Conservation (phyloP, 2,797 vertebrate species). For the Morus bassanus region DNA sequence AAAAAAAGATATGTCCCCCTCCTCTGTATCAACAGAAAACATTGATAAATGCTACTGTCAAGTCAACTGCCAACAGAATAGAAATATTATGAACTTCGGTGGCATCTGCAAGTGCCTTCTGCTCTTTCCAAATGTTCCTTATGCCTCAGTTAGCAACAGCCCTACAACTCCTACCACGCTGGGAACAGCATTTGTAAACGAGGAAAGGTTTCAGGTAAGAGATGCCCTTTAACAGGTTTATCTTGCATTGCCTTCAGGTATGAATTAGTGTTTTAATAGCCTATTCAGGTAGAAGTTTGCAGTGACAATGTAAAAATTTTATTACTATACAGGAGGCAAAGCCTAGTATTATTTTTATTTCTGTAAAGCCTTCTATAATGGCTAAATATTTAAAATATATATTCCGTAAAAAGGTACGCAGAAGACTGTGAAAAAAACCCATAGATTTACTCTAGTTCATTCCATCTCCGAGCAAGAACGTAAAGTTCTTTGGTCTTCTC, state of each 20-base stretch:
- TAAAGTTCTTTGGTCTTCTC: background rate
- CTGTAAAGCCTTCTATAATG: background rate
- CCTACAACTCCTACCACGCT: background rate
- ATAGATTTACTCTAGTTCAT: background rate
- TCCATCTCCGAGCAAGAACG: background rate
- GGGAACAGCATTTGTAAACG: accelerated
- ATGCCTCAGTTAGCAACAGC: background rate
- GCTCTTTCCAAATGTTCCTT: background rate
- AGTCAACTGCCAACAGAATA: background rate
- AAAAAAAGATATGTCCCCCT: background rate
- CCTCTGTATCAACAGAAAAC: background rate
- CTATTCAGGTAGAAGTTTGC: background rate
- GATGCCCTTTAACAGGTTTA: background rate
- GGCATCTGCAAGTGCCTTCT: background rate
- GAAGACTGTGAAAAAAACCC: background rate
- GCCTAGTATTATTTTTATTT: background rate
- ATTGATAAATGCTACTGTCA: background rate
- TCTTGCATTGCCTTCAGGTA: background rate
- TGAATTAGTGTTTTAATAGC: background rate
- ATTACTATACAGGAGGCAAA: background rate
- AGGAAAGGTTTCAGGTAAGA: background rate
- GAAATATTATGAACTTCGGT: background rate
- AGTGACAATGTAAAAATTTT: background rate
- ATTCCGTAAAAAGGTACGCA: background rate
- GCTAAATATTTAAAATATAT: background rate